A percentile compares a stretch with the other conserved stretches of the same genome.
Conservation (phyloP, 2,113 vertebrate species). For the Microtus oregoni region DNA sequence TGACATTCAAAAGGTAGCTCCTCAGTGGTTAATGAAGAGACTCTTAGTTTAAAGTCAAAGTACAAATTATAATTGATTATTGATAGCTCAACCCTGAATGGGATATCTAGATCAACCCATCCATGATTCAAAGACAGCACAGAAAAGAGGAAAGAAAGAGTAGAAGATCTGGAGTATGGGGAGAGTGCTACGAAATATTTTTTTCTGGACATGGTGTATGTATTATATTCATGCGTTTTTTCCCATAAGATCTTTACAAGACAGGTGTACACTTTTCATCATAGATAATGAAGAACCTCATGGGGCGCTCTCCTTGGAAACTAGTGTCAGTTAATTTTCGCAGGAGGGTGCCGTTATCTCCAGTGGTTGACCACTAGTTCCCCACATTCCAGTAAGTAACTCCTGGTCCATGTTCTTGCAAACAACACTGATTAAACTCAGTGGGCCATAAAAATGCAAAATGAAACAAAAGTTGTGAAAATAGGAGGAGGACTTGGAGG, state of each 20-base stretch:
- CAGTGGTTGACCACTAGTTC: too few relatives aligned
- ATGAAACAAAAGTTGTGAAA: background rate
- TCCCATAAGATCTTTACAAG: background rate
- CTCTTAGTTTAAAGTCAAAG: background rate
- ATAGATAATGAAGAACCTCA: background rate
- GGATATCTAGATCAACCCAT: background rate
- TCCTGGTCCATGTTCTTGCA: too few relatives aligned
- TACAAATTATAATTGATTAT: background rate
- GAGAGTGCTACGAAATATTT: background rate
- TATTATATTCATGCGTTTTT: too few relatives aligned
- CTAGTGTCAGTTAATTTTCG: background rate
- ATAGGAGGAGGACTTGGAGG: background rate
- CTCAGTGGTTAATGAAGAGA: background rate
- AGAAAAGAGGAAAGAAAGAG: background rate
- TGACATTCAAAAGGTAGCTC: background rate
- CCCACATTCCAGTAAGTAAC: background rate
- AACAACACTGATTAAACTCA: background rate
- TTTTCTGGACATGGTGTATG: too few relatives aligned
- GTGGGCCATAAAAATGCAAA: background rate
- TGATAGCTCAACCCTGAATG: background rate
- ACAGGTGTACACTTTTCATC: background rate
- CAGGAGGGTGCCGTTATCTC: background rate
- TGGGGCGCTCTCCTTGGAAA: too few relatives aligned
- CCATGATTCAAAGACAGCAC: background rate
- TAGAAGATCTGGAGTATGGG: background rate